phyloP scores from a whole-genome alignment of 1,140 invertebrate species.

The Macrosteles quadrilineatus region DNA sequence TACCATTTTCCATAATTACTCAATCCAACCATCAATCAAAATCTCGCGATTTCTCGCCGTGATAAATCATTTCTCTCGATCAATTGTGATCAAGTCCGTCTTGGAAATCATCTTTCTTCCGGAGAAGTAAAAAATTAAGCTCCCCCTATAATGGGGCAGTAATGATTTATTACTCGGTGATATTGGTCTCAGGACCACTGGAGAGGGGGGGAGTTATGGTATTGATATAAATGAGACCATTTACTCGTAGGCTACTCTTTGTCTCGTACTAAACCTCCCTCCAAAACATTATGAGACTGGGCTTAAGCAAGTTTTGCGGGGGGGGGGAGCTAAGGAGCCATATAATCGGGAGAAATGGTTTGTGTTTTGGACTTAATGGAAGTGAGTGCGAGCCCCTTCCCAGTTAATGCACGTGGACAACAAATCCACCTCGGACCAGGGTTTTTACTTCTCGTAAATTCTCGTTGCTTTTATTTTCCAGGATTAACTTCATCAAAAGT shows the following conservation, averaged over 20 bases:
- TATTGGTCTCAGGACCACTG: neutral
- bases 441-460: constrained; percentile 13
- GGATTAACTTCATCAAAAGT: no score
- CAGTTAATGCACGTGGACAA: constrained; percentile 6
- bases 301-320: constrained; percentile 21
- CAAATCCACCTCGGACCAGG: neutral
- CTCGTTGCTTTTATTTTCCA: no score
- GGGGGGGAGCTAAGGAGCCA: constrained; percentile 19
- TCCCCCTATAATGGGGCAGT: neutral
- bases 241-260: neutral
- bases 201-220: neutral
- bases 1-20: no score
- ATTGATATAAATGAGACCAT: constrained; percentile 15
- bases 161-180: constrained; percentile 1
- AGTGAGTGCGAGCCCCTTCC: constrained; percentile 6
- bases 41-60: constrained; percentile 8
- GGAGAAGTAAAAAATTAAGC: constrained; percentile 15
- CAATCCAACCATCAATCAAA: constrained; percentile 19
- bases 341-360: constrained; percentile 35
- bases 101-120: neutral
- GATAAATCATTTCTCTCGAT: constrained; percentile 22
- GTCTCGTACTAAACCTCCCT: constrained; percentile 14
- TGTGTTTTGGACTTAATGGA: constrained; percentile 33
- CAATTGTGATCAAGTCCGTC: constrained; percentile 12
- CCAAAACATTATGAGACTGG: constrained; percentile 7